A percentile compares a stretch with the other conserved stretches of the same genome.
These are phyloP conservation scores for Harpalus rubripes DNA, from an alignment of 2,888 invertebrate species.

Conservation along the genomic window DNA sequence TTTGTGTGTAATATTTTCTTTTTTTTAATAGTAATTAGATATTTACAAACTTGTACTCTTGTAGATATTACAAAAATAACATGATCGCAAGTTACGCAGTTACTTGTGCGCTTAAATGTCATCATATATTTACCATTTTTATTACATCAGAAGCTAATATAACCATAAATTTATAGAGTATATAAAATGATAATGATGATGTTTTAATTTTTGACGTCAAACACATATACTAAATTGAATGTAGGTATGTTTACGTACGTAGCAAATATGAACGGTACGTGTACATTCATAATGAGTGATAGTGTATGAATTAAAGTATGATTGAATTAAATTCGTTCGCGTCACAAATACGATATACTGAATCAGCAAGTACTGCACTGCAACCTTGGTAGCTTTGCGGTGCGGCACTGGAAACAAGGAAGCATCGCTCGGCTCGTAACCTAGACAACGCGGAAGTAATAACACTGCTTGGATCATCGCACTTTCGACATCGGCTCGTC, in stretches of 20 bases:
- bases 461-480: slow-evolving; percentile 32
- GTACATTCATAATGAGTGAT: background rate
- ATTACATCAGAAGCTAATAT: slow-evolving; percentile 16
- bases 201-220: slow-evolving; percentile 19
- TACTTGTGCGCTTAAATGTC: background rate
- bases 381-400: slow-evolving; percentile 7
- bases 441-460: slow-evolving; percentile 49
- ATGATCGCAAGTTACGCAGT: too few species aligned
- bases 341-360: background rate
- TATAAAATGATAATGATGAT: slow-evolving; percentile 12
- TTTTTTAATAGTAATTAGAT: too few species aligned
- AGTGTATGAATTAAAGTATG: background rate
- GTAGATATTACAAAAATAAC: too few species aligned
- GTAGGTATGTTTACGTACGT: background rate
- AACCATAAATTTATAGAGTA: slow-evolving; percentile 5
- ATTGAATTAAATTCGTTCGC: background rate
- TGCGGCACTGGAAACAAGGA: slow-evolving; percentile 27
- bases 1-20: too few species aligned
- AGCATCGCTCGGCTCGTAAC: slow-evolving; percentile 19
- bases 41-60: too few species aligned
- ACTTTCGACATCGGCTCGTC: slow-evolving; percentile 15
- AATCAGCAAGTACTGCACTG: background rate
- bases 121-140: slow-evolving; percentile 29
- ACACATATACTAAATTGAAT: background rate
- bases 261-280: background rate